phyloP scores from a whole-genome alignment of 1,140 invertebrate species.

The Acromyrmex echinatior region DNA sequence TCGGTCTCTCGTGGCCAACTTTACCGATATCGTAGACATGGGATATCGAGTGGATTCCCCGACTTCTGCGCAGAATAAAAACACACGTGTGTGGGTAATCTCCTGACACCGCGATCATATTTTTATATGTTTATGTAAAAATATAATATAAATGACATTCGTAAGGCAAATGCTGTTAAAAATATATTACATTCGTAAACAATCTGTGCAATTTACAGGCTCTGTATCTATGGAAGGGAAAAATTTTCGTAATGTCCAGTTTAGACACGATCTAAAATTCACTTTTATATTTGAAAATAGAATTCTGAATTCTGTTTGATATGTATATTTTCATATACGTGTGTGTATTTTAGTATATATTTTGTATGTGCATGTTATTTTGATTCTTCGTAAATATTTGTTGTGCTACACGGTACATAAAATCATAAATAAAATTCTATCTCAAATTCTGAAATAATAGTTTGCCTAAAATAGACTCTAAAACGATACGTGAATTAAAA shows the following conservation, averaged over 20 bases:
- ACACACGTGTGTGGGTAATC: conserved; percentile 9
- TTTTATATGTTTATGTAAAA: conserved; percentile 14
- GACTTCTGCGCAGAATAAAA: conserved; percentile 32
- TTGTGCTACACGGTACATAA: background rate
- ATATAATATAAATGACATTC: background rate
- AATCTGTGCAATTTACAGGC: background rate
- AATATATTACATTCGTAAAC: background rate
- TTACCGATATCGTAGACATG: conserved; percentile 58
- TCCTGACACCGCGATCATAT: background rate
- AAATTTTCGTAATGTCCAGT: background rate
- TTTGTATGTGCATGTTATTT: background rate
- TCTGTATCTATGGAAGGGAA: background rate
- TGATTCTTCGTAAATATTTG: conserved; percentile 25
- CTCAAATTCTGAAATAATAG: background rate
- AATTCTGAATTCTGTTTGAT: conserved; percentile 24
- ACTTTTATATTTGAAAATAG: background rate
- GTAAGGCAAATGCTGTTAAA: background rate
- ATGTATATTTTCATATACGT: background rate
- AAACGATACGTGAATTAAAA: background rate
- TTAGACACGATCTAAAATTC: background rate
- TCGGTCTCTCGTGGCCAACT: conserved; percentile 74
- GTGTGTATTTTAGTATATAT: background rate
- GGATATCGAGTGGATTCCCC: conserved; percentile 36
- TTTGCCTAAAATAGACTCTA: background rate
- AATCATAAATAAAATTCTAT: conserved; percentile 7